A percentile compares a stretch with the other conserved stretches of the same genome.
Conservation (phyloP, 2,888 invertebrate species). For the Parthenolecanium corni region DNA sequence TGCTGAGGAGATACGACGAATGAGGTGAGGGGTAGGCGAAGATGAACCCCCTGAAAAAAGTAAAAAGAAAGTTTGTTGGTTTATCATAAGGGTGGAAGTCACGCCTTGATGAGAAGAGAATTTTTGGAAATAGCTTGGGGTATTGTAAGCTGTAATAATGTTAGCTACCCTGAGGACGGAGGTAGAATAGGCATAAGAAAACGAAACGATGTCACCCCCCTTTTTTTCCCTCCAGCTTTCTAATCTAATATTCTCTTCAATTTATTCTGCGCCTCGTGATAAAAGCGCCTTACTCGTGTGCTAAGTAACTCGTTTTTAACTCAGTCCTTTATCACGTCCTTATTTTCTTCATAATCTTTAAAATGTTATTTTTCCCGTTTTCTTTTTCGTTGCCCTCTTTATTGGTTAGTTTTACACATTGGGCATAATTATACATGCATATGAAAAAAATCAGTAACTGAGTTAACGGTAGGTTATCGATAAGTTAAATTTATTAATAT, state of each 20-base stretch:
- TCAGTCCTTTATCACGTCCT: conserved; percentile 2
- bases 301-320: conserved; percentile 21
- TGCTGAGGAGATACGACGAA: background rate
- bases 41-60: background rate
- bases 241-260: conserved; percentile 27
- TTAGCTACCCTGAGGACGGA: conserved; percentile 18
- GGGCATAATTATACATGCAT: too few species aligned
- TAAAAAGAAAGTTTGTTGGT: conserved; percentile 1
- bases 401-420: too few species aligned
- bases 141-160: conserved; percentile 21
- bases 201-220: too few species aligned
- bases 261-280: conserved; percentile 23
- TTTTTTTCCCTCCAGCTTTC: conserved; percentile 9
- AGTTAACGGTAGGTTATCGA: too few species aligned
- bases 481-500: too few species aligned
- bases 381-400: too few species aligned
- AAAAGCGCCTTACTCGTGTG: conserved; percentile 25
- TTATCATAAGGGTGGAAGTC: conserved; percentile 11
- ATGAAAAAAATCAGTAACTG: too few species aligned
- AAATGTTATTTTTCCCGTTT: too few species aligned
- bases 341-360: background rate
- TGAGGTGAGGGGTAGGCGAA: background rate
- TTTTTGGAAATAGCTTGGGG: conserved; percentile 23
- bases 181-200: background rate
- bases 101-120: conserved; percentile 23